Percentiles rank a stretch among this genome's conserved stretches.
phyloP scores from a whole-genome alignment of 2,888 invertebrate genomes.

The Venusia cambrica region DNA sequence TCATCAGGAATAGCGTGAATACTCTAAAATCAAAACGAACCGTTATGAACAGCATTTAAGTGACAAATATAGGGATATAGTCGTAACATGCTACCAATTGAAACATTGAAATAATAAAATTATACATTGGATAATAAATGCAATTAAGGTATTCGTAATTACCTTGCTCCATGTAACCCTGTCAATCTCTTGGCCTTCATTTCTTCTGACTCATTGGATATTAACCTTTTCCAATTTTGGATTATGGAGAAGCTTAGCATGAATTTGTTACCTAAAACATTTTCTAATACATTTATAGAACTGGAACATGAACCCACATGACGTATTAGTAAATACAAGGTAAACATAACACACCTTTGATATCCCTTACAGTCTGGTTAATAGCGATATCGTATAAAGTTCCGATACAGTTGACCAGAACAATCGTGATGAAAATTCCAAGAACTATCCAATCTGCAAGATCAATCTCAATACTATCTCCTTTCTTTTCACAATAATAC shows the following conservation, averaged over 20 bases:
- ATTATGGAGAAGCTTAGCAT: slow-evolving; percentile 37
- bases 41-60: no score
- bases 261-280: slow-evolving; percentile 29
- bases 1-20: slow-evolving; percentile 24
- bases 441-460: slow-evolving; percentile 26
- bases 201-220: slow-evolving; percentile 27
- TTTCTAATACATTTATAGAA: no score
- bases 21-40: no score
- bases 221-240: slow-evolving; percentile 35
- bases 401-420: slow-evolving; percentile 21
- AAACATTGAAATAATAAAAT: no score
- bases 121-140: no score
- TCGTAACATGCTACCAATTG: no score
- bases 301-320: no score
- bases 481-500: slow-evolving; percentile 28
- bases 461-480: slow-evolving; percentile 16
- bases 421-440: slow-evolving; percentile 16
- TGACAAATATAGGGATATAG: no score
- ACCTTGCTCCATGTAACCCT: slow-evolving; percentile 42
- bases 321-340: no score
- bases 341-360: slow-evolving; percentile 30
- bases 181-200: slow-evolving; percentile 29
- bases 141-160: not conserved
- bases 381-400: slow-evolving; percentile 25
- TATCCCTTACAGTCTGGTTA: slow-evolving; percentile 27